phyloP scores from a whole-genome alignment of 1,140 invertebrate species.

The Zophobas atratus region DNA sequence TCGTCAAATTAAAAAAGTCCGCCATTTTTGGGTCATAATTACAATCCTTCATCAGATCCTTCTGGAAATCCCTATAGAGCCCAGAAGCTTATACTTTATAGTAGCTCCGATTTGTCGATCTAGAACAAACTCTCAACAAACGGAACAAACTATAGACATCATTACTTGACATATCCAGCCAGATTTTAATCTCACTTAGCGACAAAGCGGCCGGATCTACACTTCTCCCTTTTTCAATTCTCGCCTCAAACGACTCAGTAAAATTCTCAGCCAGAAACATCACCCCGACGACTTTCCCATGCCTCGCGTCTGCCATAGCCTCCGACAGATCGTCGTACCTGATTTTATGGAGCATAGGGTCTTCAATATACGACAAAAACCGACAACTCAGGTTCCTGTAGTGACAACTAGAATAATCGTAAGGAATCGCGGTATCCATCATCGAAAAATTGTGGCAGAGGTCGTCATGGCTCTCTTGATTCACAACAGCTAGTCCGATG shows the following conservation, averaged over 20 bases:
- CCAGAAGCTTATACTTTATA: conserved; percentile 75
- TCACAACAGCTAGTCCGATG: conserved; percentile 82
- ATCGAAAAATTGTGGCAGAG: conserved; percentile 64
- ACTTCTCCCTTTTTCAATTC: conserved; percentile 72
- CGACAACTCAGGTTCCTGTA: conserved; percentile 74
- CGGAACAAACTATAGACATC: conserved; percentile 17
- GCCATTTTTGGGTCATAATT: conserved; percentile 72
- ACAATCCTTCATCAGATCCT: conserved; percentile 73
- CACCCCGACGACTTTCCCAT: conserved; percentile 78
- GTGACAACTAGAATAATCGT: conserved; percentile 67
- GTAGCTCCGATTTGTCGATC: conserved; percentile 81
- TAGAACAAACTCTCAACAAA: conserved; percentile 64
- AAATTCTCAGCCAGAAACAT: conserved; percentile 84
- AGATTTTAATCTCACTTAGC: conserved; percentile 76
- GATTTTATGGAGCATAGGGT: conserved; percentile 69
- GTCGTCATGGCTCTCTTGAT: conserved; percentile 75
- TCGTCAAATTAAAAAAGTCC: conserved; percentile 77
- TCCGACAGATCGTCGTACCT: conserved; percentile 68
- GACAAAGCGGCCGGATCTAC: conserved; percentile 70
- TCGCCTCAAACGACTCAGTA: conserved; percentile 74
- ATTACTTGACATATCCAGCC: conserved; percentile 82
- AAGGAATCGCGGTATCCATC: conserved; percentile 57
- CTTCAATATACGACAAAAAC: conserved; percentile 70
- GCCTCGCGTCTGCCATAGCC: conserved; percentile 75
- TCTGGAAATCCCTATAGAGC: conserved; percentile 75